Base-by-base conservation (phyloP, 1,140 invertebrate species). In the Nasonia giraulti region DNA sequence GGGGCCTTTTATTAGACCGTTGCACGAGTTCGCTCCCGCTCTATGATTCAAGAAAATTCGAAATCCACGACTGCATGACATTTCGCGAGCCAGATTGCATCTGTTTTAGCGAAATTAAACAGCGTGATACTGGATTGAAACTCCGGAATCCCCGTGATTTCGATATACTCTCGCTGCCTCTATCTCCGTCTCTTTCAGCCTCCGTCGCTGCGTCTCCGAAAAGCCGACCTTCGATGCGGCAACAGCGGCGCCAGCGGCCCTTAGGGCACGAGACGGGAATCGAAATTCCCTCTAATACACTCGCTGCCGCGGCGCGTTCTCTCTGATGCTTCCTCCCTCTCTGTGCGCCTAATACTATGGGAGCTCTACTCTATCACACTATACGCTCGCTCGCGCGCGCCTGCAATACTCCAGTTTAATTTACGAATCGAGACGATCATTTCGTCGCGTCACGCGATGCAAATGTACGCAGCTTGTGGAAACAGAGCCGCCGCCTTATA, bases 391-490 rank as follows among this genome's bases (percentile, higher is more conserved):
- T 23, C 44, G 8, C 0, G 10, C 23, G 11, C 11, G 69, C 44
- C n/a, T 81, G 80, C 80, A 73, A 73, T 81, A 74, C 80, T 86
- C 78, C 87, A 82, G 87, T 88, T 87, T 87, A 89, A 89, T 89
- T 89, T 89, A 88, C 82, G 87, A 87, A 89, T 88, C 87, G 85
- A 84, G 84, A 86, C 85, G 86, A 89, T 88, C 83, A 88, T 88
- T 87, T 84, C 66, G 85, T 62, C 76, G 73, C 82, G 82, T 81
- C 84, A 85, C 79, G 84, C 79, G 79, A 85, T 73, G 23, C 40
- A 5, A 76, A 2, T 40, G 33, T 55, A 55, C 47, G 47, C 50
- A 31, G n/a, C 17, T 69, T 17, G 66, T 55, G 50, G 17, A 55
- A 55, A 55, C 50, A 55, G 17, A 12, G 50, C 17, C 10, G 50